Percentiles rank a stretch among this genome's conserved stretches.
phyloP scores from a whole-genome alignment of 2,888 invertebrate genomes.

The Rhabditophanes sp. region DNA sequence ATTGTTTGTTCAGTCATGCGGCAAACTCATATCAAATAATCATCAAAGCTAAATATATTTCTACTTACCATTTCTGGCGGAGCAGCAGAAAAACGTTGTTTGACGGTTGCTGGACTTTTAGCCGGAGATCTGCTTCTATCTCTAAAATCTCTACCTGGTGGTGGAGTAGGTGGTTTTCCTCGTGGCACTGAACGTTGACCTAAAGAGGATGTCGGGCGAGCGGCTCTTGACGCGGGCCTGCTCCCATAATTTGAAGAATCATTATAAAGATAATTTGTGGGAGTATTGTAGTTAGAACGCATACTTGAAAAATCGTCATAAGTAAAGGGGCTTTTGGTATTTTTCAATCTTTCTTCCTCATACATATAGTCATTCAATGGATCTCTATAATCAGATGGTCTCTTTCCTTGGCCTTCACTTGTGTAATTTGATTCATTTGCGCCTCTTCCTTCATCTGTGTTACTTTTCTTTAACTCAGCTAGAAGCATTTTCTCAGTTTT shows the following conservation, averaged over 20 bases:
- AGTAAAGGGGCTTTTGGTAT: slow-evolving; percentile 11
- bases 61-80: too few species aligned
- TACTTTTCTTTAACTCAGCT: slow-evolving; percentile 33
- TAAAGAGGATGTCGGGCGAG: slow-evolving; percentile 15
- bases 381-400: slow-evolving; percentile 11
- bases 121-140: slow-evolving; percentile 6
- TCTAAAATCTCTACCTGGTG: slow-evolving; percentile 15
- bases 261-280: too few species aligned
- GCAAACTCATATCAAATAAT: too few species aligned
- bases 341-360: slow-evolving; percentile 29
- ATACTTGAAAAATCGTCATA: too few species aligned
- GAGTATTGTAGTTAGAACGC: too few species aligned
- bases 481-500: slow-evolving; percentile 44
- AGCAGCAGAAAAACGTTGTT: too few species aligned
- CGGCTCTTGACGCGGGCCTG: too few species aligned
- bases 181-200: slow-evolving; percentile 18
- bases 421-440: slow-evolving; percentile 10
- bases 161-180: slow-evolving; percentile 42
- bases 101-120: too few species aligned
- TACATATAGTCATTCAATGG: slow-evolving; percentile 27
- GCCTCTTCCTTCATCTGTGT: slow-evolving; percentile 10
- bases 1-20: too few species aligned
- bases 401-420: slow-evolving; percentile 8
- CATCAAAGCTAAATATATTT: too few species aligned
- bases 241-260: too few species aligned